Evolutionary conservation across 1,140 invertebrate genomes (phyloP), one percentile per base, ranked within the genome.

Genomic region (Nebria ingens): DNA sequence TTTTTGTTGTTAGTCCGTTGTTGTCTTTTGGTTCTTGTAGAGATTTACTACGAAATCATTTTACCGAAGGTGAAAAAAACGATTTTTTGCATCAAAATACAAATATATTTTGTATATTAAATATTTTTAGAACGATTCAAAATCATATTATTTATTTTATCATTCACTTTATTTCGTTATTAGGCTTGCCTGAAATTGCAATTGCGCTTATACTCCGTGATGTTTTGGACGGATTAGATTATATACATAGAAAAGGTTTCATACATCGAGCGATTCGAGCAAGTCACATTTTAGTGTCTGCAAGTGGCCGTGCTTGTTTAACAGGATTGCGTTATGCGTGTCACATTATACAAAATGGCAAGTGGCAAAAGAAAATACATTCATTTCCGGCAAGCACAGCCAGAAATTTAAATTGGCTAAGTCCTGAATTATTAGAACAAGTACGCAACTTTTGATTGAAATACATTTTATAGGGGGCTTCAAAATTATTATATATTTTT

Each of bases 371-470:
- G 53, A 77, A 73, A 13, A 74, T 93, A 13, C 87, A 89, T 71
- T 81, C 80, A 54, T 86, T 89, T 68, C 89, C 90, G 2, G 71
- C 77, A 1, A 79, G 80, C 21, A 82, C 80, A 29, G 75, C 80
- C 54, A 72, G 80, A 22, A 86, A 87, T 66, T 68, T 94, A 1
- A 89, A 90, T 68, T 94, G 90, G 89, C 75, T 91, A 1, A 91
- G 89, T 67, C 92, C 92, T 17, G 93, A 96, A 73, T 70, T 95
- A n/a, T 72, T 95, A 19, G 84, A 91, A 75, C 91, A 93, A 76
- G 84, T 86, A 56, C 56, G 57, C n/a, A n/a, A n/a, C n/a, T n/a
- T n/a, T n/a, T n/a, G n/a, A n/a, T n/a, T n/a, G n/a, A n/a, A 12
- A 40, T 22, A 53, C 1, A 34, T 11, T 13, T 25, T 58, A 11